These are phyloP conservation scores for Lobophora halterata DNA, from an alignment of 2,888 invertebrate genomes.

Conservation along the genomic window DNA sequence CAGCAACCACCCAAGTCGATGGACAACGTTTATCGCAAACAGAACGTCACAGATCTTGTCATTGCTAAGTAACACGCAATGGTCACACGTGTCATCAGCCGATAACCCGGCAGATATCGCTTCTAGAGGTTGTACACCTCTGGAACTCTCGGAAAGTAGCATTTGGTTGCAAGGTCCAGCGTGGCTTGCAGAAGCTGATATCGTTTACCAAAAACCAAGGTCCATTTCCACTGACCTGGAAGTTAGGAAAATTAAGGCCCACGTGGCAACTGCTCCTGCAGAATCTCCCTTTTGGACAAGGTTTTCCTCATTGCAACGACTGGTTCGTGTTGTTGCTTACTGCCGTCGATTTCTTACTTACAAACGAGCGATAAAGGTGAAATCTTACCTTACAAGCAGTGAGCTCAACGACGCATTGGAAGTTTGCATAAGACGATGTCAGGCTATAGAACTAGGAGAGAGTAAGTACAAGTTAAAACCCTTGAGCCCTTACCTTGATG, in stretches of 20 bases:
- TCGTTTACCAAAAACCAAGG: no score
- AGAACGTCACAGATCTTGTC: constrained; percentile 22
- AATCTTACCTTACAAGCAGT: background rate
- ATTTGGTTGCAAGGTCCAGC: no score
- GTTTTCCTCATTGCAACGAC: background rate
- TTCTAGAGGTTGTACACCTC: no score
- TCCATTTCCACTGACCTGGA: no score
- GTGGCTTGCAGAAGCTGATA: constrained; percentile 2
- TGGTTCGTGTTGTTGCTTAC: background rate
- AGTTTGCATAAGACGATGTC: background rate
- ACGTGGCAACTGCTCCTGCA: no score
- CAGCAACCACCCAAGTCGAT: constrained; percentile 17
- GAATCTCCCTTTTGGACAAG: no score
- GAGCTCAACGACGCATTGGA: constrained; percentile 1
- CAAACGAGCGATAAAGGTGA: background rate
- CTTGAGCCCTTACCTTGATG: constrained; percentile 1
- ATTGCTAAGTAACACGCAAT: constrained; percentile 6
- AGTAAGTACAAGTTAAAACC: background rate
- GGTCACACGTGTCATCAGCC: constrained; percentile 14
- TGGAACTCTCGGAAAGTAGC: no score
- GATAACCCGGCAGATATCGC: constrained; percentile 26
- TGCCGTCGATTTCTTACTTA: background rate
- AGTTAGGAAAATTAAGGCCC: no score
- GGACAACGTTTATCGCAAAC: constrained; percentile 22
- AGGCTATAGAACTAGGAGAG: no score